Evolutionary conservation across 2,888 invertebrate genomes (phyloP).

Genomic region (Seira sanloemensis): DNA sequence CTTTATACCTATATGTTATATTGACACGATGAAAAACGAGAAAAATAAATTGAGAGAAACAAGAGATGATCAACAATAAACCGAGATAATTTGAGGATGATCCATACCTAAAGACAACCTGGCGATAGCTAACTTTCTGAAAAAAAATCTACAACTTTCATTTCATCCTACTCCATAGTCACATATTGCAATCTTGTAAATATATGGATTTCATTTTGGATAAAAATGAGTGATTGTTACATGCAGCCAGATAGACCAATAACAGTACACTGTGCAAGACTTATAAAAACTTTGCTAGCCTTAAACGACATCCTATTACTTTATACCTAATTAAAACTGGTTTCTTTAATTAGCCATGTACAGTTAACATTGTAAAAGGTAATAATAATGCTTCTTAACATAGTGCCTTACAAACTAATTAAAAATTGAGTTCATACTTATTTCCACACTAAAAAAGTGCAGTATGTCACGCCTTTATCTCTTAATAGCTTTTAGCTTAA

Average conservation of each 20-base stretch:
- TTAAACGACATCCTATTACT: background rate
- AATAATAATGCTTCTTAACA: background rate
- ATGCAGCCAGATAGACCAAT: constrained; percentile 16
- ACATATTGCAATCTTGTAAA: constrained; percentile 20
- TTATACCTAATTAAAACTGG: background rate
- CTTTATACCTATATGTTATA: background rate
- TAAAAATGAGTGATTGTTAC: constrained; percentile 47
- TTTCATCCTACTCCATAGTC: background rate
- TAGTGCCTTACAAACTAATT: constrained; percentile 48
- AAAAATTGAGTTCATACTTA: constrained; percentile 62
- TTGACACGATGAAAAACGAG: constrained; percentile 50
- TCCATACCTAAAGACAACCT: constrained; percentile 4
- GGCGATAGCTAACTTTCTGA: too few species aligned
- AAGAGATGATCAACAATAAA: constrained; percentile 49
- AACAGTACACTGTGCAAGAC: constrained; percentile 27
- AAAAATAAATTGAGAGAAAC: constrained; percentile 33
- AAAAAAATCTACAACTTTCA: background rate
- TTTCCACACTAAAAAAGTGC: constrained; percentile 6
- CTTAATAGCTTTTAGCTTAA: background rate
- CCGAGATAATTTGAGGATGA: constrained; percentile 22
- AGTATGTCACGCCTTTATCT: background rate
- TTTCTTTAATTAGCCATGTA: background rate
- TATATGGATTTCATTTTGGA: constrained; percentile 8
- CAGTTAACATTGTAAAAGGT: background rate
- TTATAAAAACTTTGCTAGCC: constrained; percentile 7